Base-by-base conservation (phyloP, 2,797 vertebrate genomes). In the Typhlichthys subterraneus region DNA sequence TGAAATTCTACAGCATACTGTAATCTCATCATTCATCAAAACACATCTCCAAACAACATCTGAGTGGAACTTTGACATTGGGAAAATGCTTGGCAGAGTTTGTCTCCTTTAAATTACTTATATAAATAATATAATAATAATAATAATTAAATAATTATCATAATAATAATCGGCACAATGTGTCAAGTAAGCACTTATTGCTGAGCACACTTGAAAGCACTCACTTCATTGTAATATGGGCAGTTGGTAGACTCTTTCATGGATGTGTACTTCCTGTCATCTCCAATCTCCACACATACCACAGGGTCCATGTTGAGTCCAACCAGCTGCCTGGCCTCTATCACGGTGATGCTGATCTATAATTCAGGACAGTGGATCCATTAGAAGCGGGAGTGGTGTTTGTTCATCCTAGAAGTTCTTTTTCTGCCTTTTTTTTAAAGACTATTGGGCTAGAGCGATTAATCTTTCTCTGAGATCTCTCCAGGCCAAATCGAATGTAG, bases 191-290 rank as follows among this genome's bases (percentile, higher is more conserved):
- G 33, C 33, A 38, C 33, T 38, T 6, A 38, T 38, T 38, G 33
- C 7, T 38, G 8, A 38, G 33, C 33, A 38, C 33, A 38, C 33
- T 6, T 38, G 33, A 6, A 38, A 38, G 33, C 33, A 38, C 71
- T 84, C 61, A 97, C 97, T 94, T 99, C 97, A 1, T 98, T 99
- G 88, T 98, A 99, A 75, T 99, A 99, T 0, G 97, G 97, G 52
- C 96, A 97, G 71, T 96, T 99, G 57, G 97, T 99, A 0, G 97
- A 99, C 69, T 99, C 97, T 85, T 99, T 99, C 96, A 98, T 98
- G 12, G 95, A 98, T 0, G 97, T 99, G 90, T 95, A 98, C 62
- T 99, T 99, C 83, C 98, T 99, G 64, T 99, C 97, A 0, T 99
- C 97, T 0, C 97, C 97, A 0, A 99, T 96, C 82, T 99, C 97